phyloP scores from a whole-genome alignment of 2,113 vertebrate species.

The Mesoclemmys tuberculata region DNA sequence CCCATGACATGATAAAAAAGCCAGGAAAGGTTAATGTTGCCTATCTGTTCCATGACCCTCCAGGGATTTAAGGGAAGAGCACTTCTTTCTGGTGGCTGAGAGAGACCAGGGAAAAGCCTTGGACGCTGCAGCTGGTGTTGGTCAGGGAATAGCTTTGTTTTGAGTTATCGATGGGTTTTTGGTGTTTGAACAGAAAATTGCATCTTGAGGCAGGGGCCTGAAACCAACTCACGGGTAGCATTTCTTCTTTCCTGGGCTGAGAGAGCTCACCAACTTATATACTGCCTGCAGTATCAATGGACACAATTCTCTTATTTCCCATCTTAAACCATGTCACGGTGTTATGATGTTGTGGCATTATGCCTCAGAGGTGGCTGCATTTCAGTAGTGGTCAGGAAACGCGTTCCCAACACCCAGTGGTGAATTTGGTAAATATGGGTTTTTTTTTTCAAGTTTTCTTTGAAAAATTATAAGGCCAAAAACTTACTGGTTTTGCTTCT shows the following conservation, averaged over 20 bases:
- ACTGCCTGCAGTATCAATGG: neutral
- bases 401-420: neutral
- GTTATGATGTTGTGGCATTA: neutral
- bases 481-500: neutral
- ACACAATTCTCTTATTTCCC: neutral
- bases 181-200: neutral
- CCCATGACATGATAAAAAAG: neutral
- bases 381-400: neutral
- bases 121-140: neutral
- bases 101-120: neutral
- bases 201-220: neutral
- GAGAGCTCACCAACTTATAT: accelerated
- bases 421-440: neutral
- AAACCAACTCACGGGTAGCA: neutral
- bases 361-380: neutral
- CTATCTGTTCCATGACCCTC: neutral
- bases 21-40: neutral
- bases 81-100: neutral
- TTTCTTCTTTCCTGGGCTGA: neutral
- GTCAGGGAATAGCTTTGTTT: neutral
- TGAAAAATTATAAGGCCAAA: neutral
- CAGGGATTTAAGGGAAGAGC: too few relatives aligned
- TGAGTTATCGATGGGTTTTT: neutral
- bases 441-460: neutral
- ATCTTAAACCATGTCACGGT: neutral